A percentile compares a stretch with the other conserved stretches of the same genome.
phyloP scores from a whole-genome alignment of 2,797 vertebrate genomes.

The Florisuga fusca region DNA sequence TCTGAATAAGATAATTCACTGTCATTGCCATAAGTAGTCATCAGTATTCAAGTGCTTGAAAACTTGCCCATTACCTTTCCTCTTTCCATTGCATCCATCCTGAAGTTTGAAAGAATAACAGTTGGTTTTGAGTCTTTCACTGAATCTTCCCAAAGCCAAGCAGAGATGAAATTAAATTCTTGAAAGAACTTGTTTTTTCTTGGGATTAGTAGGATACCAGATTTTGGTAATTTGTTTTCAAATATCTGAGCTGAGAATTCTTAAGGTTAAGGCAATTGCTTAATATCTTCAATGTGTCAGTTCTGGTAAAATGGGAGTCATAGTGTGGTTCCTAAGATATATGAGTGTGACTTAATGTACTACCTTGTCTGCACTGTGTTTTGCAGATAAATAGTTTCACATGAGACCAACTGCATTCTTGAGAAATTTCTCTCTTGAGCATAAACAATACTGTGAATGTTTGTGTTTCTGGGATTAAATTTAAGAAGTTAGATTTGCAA shows the following conservation, averaged over 20 bases:
- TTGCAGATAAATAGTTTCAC: neutral
- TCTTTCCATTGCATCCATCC: neutral
- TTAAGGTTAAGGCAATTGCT: neutral
- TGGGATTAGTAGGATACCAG: neutral
- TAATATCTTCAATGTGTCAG: neutral
- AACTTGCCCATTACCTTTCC: neutral
- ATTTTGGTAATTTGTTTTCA: neutral
- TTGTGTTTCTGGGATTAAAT: neutral
- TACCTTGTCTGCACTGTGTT: neutral
- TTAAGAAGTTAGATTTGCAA: neutral
- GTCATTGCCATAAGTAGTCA: neutral
- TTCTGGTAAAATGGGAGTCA: neutral
- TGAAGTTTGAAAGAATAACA: neutral
- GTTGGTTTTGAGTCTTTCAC: neutral
- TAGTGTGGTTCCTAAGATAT: neutral
- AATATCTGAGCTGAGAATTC: neutral
- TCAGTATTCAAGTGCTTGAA: neutral
- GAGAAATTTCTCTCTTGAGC: neutral
- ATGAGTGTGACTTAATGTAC: neutral
- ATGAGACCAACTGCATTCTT: neutral
- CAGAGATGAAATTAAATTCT: neutral
- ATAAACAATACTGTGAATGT: neutral
- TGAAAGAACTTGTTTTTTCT: neutral
- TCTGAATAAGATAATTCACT: neutral
- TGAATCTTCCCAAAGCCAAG: neutral